Percentiles rank a stretch among this genome's conserved stretches.
phyloP scores from a whole-genome alignment of 2,888 invertebrate genomes.

The Gortyna flavago region DNA sequence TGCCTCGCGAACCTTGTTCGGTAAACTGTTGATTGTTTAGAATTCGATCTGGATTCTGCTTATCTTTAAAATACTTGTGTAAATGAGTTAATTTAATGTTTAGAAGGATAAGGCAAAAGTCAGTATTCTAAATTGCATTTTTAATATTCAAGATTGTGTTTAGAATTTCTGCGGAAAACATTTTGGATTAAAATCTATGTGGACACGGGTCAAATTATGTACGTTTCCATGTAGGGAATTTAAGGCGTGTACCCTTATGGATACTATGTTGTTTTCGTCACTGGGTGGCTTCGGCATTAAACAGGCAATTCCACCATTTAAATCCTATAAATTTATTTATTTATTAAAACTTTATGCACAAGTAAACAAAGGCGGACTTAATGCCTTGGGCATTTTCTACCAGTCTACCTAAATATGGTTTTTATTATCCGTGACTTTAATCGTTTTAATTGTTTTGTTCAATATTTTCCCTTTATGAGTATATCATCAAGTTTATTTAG shows the following conservation, averaged over 20 bases:
- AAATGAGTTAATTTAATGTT: constrained; percentile 28
- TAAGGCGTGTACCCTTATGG: neutral
- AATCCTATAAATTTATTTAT: neutral
- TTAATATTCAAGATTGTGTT: neutral
- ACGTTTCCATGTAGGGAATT: constrained; percentile 12
- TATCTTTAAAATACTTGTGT: constrained; percentile 41
- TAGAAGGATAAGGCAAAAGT: constrained; percentile 9
- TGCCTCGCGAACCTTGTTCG: constrained; percentile 43
- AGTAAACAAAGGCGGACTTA: no score
- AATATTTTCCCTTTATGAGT: neutral
- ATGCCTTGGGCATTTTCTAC: no score
- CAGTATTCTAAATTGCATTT: neutral
- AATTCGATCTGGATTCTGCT: constrained; percentile 38
- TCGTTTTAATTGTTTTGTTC: neutral
- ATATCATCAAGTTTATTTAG: constrained; percentile 1
- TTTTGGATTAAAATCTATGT: constrained; percentile 1
- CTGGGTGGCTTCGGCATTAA: constrained; percentile 1
- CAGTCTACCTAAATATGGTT: no score
- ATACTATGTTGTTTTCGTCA: constrained; percentile 7
- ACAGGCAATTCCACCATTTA: neutral
- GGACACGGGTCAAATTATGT: constrained; percentile 6
- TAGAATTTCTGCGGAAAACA: neutral
- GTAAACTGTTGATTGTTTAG: constrained; percentile 51
- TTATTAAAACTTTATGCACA: no score
- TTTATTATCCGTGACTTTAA: neutral